These are phyloP conservation scores for Gymnodraco acuticeps DNA, from an alignment of 2,797 vertebrate genomes.

Conservation along the genomic window DNA sequence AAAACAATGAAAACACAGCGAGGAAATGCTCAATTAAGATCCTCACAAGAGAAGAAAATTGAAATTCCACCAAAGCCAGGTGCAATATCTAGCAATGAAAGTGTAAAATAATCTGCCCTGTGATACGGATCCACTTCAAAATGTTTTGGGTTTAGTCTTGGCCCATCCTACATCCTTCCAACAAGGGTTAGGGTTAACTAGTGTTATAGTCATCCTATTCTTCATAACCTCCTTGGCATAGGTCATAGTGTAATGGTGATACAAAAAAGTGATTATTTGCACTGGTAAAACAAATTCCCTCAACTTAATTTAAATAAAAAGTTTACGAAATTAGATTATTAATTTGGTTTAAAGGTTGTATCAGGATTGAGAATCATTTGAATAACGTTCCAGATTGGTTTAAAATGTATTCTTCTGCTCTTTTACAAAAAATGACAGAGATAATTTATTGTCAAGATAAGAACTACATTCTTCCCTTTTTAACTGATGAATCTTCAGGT, in stretches of 20 bases:
- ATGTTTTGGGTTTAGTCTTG: too few species aligned
- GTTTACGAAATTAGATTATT: not conserved
- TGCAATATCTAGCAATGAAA: too few species aligned
- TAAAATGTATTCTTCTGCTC: not conserved
- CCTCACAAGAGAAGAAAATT: not conserved
- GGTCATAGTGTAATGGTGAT: not conserved
- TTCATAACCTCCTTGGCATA: too few species aligned
- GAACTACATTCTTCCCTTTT: not conserved
- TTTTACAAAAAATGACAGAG: not conserved
- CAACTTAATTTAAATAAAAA: not conserved
- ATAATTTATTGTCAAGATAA: not conserved
- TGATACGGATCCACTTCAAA: too few species aligned
- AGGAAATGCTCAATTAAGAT: not conserved
- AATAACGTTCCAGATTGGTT: not conserved
- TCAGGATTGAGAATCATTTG: constrained; percentile 9
- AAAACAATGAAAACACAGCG: not conserved
- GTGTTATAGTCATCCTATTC: too few species aligned
- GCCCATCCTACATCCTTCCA: too few species aligned
- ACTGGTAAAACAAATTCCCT: not conserved
- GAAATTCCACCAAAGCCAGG: too few species aligned
- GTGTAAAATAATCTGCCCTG: too few species aligned
- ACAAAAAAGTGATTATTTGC: not conserved
- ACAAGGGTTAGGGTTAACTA: too few species aligned
- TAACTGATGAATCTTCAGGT: not conserved
- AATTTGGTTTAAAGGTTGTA: not conserved